phyloP scores from a whole-genome alignment of 2,113 vertebrate species.

The Microtus montanus region DNA sequence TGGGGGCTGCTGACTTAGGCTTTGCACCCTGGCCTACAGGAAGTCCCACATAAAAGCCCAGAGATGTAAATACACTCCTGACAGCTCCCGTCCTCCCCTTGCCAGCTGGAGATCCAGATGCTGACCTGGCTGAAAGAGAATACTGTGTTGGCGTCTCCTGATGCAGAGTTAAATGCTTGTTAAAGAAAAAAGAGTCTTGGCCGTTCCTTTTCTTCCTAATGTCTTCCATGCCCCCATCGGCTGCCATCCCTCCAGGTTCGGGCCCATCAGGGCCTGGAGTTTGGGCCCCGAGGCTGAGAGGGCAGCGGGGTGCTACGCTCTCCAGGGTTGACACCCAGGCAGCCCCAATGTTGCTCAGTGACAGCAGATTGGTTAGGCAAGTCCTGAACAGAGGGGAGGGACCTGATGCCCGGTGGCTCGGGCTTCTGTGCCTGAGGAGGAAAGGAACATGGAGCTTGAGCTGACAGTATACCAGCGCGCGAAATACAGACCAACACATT shows the following conservation, averaged over 20 bases:
- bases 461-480: conserved; percentile 75
- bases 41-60: conserved; percentile 69
- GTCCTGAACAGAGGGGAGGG: conserved; percentile 83
- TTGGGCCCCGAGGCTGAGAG: conserved; percentile 78
- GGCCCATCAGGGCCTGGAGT: conserved; percentile 77
- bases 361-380: conserved; percentile 82
- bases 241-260: conserved; percentile 79
- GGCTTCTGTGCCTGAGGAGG: conserved; percentile 81
- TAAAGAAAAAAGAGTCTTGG: conserved; percentile 83
- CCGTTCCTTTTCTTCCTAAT: conserved; percentile 82
- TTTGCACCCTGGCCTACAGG: conserved; percentile 50
- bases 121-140: conserved; percentile 82
- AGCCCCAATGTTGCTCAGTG: conserved; percentile 82
- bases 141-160: conserved; percentile 80
- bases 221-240: conserved; percentile 79
- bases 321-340: conserved; percentile 83
- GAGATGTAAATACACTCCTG: conserved; percentile 56
- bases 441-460: conserved; percentile 81
- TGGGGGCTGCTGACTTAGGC: neutral
- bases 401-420: conserved; percentile 80
- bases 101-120: conserved; percentile 77
- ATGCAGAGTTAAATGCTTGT: conserved; percentile 81
- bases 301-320: conserved; percentile 79
- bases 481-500: conserved; percentile 79
- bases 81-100: conserved; percentile 76